Percentiles rank a stretch among this genome's conserved stretches.
Conservation (phyloP, 2,797 vertebrate species). For the Australoheros facetus region DNA sequence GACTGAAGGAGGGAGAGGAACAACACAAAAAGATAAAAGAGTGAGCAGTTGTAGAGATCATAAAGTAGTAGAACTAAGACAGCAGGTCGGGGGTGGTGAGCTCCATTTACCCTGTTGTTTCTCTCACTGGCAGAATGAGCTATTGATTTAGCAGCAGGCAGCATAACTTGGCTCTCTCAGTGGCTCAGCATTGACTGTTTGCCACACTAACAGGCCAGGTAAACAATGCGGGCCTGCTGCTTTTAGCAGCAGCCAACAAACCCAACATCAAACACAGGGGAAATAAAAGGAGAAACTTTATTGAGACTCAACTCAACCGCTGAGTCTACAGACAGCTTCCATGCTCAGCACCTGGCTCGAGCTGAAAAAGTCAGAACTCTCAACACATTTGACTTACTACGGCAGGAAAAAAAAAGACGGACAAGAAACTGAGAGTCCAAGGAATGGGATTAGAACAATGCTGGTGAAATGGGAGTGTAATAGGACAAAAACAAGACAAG, state of each 20-base stretch:
- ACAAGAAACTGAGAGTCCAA: slow-evolving; percentile 9
- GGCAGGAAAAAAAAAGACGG: background rate
- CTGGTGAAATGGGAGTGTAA: slow-evolving; percentile 37
- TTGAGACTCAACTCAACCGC: slow-evolving; percentile 21
- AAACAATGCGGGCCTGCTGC: slow-evolving; percentile 57
- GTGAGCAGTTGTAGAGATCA: slow-evolving; percentile 40
- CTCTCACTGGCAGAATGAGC: slow-evolving; percentile 65
- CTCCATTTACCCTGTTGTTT: slow-evolving; percentile 71
- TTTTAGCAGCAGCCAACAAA: slow-evolving; percentile 49
- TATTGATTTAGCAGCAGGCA: slow-evolving; percentile 71
- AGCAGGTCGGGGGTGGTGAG: slow-evolving; percentile 56
- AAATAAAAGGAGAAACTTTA: slow-evolving; percentile 44
- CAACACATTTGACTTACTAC: background rate
- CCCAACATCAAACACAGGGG: slow-evolving; percentile 46
- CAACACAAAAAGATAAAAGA: slow-evolving; percentile 12
- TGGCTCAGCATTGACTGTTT: slow-evolving; percentile 34
- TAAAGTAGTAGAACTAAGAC: slow-evolving; percentile 36
- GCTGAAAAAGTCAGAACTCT: slow-evolving; percentile 21
- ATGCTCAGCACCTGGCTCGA: slow-evolving; percentile 13
- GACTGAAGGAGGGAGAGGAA: background rate
- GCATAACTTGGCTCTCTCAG: slow-evolving; percentile 54
- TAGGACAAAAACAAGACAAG: slow-evolving; percentile 25
- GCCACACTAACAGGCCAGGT: slow-evolving; percentile 58
- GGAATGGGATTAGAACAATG: background rate
- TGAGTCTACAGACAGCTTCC: background rate